Conservation (phyloP, 2,113 vertebrate species). For the Chauna torquata region DNA sequence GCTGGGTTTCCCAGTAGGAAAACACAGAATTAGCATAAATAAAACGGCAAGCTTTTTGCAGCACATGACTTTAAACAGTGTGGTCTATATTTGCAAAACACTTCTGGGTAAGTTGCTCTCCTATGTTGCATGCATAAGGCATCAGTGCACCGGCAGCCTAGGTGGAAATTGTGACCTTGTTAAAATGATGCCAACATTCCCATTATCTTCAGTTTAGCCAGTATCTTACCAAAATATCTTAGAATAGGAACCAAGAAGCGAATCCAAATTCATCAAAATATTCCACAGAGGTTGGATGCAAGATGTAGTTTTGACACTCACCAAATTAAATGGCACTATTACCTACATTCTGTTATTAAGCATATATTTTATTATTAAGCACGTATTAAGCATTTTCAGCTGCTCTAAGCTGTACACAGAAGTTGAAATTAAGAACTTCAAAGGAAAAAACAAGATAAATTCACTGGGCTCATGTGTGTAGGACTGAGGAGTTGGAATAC, state of each 20-base stretch:
- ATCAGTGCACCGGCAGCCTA: not conserved
- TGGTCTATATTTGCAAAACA: not conserved
- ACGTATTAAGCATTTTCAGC: not conserved
- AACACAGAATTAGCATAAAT: not conserved
- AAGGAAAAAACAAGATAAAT: not conserved
- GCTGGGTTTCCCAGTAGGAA: not conserved
- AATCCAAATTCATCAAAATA: not conserved
- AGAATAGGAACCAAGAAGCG: not conserved
- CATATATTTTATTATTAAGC: not conserved
- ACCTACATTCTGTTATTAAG: not conserved
- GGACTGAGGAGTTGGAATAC: not conserved
- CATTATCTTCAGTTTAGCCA: not conserved
- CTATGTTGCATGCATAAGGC: fast-evolving
- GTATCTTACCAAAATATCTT: not conserved
- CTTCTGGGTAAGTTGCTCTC: not conserved
- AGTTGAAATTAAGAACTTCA: not conserved
- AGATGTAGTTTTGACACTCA: not conserved
- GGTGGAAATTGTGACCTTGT: not conserved
- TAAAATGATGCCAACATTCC: not conserved
- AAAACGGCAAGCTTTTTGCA: not conserved
- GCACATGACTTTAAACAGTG: not conserved
- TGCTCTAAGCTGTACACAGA: not conserved
- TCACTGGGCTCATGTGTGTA: not conserved
- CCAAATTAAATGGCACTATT: not conserved
- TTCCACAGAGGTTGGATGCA: not conserved